Base-by-base conservation (phyloP, 2,797 vertebrate species). In the Gymnothorax javanicus region DNA sequence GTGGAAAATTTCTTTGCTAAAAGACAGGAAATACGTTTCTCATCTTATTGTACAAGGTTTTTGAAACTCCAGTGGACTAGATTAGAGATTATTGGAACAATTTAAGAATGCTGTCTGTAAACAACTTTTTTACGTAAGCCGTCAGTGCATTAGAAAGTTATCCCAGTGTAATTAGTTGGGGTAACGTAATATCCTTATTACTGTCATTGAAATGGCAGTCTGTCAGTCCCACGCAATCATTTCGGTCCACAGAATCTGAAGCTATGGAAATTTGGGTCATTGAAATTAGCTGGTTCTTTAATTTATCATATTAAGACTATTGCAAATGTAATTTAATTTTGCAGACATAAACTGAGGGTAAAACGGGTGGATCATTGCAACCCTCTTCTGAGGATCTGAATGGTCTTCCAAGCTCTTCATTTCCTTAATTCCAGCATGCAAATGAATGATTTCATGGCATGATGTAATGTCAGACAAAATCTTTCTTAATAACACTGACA, bases 241-340 rank as follows among this genome's bases (percentile, higher is more conserved):
- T 95, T 94, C 94, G 94, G 94, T 94, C 96, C 94, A 95, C 92
- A 94, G 91, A 85, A 84, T 0, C 67, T 54, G 86, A 91, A 89
- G 60, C 54, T 13, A 58, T 83, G 8, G 13, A 11, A 33, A 43
- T 43, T 43, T 75, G 27, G n/a, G 52, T 20, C 20, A 4, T n/a
- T 54, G 52, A 81, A 54, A 81, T 81, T 7, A 5, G 73, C 77
- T 56, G 77, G 7, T n/a, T 81, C 50, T 33, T n/a, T 12, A 2
- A 7, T 52, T 50, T 43, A 52, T 52, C 33, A 2, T 6, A 77
- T 17, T 52, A 17, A 50, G 73, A 43, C 73, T 43, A 52, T 50
- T 33, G 4, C 73, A 77, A 25, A 43, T 77, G 52, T 52, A 52
- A 77, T 77, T 27, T 52, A 9, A 50, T 77, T 11, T 17, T 56